phyloP scores from a whole-genome alignment of 2,113 vertebrate genomes.

The Puma concolor region DNA sequence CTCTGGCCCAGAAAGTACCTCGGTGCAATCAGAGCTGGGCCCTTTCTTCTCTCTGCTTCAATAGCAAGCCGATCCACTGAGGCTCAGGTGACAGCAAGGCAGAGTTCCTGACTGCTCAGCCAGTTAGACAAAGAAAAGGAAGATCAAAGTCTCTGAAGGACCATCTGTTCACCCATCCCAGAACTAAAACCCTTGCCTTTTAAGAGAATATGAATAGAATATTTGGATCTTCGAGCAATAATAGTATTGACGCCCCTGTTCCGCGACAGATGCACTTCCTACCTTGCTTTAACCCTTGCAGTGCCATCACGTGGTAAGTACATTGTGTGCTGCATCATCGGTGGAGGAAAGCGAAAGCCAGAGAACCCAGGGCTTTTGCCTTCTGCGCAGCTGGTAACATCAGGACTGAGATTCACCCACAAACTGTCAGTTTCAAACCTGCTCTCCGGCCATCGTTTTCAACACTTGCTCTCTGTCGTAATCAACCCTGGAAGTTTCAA shows the following conservation, averaged over 20 bases:
- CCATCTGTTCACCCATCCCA: neutral
- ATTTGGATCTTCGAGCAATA: neutral
- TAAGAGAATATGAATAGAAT: neutral
- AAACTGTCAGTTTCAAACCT: neutral
- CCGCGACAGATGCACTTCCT: neutral
- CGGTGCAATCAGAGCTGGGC: rapidly evolving
- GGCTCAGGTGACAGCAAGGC: neutral
- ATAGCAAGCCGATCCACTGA: neutral
- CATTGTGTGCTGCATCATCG: neutral
- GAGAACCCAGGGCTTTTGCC: neutral
- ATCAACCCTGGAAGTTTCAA: neutral
- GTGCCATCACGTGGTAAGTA: neutral
- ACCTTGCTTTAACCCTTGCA: neutral
- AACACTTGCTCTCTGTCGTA: neutral
- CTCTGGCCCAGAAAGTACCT: neutral
- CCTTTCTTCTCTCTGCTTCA: neutral
- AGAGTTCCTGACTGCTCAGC: neutral
- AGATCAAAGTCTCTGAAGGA: neutral
- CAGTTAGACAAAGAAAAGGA: neutral
- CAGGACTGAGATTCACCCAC: neutral
- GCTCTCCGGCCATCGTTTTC: neutral
- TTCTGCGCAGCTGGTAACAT: neutral
- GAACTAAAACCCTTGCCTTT: constrained; percentile 51
- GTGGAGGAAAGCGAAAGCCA: neutral
- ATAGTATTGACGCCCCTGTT: neutral